A percentile compares a stretch with the other conserved stretches of the same genome.
Evolutionary conservation across 1,140 invertebrate genomes (phyloP).

Genomic region (Meloidogyne exigua): DNA sequence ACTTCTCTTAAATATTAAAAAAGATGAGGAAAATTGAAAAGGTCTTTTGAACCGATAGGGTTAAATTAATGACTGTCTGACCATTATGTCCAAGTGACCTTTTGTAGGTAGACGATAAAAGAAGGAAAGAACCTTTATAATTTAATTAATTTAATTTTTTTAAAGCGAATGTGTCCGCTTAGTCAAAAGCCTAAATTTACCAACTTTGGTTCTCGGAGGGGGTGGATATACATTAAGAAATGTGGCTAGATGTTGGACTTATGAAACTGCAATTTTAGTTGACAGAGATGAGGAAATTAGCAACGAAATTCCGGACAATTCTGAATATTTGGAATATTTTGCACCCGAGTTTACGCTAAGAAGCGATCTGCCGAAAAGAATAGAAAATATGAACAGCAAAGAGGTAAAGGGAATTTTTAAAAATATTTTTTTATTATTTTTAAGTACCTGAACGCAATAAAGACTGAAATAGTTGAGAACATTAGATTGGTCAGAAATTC

Average conservation of each 20-base stretch:
- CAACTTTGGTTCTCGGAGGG: constrained; percentile 85
- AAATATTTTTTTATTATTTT: constrained; percentile 16
- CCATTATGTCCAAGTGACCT: too few relatives aligned
- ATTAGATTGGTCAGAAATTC: constrained; percentile 44
- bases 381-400: constrained; percentile 87
- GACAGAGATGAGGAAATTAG: constrained; percentile 78
- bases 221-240: constrained; percentile 93
- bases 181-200: constrained; percentile 88
- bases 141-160: constrained; percentile 36
- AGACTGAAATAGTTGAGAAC: constrained; percentile 57
- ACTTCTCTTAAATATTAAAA: too few relatives aligned
- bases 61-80: too few relatives aligned
- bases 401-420: constrained; percentile 55
- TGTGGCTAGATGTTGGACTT: constrained; percentile 97
- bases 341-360: constrained; percentile 89
- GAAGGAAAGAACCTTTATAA: too few relatives aligned
- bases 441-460: constrained; percentile 52
- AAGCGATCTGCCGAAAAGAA: constrained; percentile 79
- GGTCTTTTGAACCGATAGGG: too few relatives aligned
- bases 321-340: constrained; percentile 91
- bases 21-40: too few relatives aligned
- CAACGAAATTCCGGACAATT: constrained; percentile 82
- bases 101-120: too few relatives aligned
- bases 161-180: constrained; percentile 86
- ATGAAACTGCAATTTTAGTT: constrained; percentile 89